Conservation (phyloP, 2,113 vertebrate species). For the Dermatemys mawii region DNA sequence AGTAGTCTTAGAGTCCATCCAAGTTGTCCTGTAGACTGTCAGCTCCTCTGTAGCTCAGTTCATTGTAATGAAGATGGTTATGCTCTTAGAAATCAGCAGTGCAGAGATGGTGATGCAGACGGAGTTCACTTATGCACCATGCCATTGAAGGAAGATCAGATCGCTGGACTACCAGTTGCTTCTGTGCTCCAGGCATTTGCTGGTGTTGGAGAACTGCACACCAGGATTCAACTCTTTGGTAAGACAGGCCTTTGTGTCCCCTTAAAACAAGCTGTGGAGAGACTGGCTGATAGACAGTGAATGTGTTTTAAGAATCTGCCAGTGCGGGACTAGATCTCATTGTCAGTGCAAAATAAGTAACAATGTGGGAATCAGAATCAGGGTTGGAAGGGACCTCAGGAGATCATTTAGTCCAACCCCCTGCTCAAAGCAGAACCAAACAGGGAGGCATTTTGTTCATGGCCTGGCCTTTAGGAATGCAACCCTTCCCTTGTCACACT, state of each 20-base stretch:
- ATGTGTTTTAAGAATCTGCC: too few relatives aligned
- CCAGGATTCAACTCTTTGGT: conserved; percentile 92
- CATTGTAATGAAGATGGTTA: not conserved
- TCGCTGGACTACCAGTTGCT: conserved; percentile 65
- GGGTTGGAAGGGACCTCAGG: too few relatives aligned
- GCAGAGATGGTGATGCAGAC: conserved; percentile 81
- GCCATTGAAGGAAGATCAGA: conserved; percentile 63
- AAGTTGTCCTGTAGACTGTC: not conserved
- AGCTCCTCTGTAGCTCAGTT: not conserved
- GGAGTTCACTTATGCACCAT: conserved; percentile 80
- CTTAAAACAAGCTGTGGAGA: not conserved
- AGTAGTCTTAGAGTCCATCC: not conserved
- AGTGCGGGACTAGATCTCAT: too few relatives aligned
- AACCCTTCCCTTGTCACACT: not conserved
- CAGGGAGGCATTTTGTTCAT: not conserved
- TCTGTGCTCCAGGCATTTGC: conserved; percentile 89
- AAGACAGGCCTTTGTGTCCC: conserved; percentile 56
- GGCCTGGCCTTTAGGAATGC: not conserved
- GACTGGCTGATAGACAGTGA: not conserved
- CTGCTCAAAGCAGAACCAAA: too few relatives aligned
- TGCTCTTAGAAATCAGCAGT: conserved; percentile 76
- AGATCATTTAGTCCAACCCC: too few relatives aligned
- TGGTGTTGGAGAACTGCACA: conserved; percentile 88
- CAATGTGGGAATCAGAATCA: too few relatives aligned
- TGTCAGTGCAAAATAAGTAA: not conserved